Evolutionary conservation across 2,888 invertebrate genomes (phyloP).

Genomic region (Yponomeuta evonymella): DNA sequence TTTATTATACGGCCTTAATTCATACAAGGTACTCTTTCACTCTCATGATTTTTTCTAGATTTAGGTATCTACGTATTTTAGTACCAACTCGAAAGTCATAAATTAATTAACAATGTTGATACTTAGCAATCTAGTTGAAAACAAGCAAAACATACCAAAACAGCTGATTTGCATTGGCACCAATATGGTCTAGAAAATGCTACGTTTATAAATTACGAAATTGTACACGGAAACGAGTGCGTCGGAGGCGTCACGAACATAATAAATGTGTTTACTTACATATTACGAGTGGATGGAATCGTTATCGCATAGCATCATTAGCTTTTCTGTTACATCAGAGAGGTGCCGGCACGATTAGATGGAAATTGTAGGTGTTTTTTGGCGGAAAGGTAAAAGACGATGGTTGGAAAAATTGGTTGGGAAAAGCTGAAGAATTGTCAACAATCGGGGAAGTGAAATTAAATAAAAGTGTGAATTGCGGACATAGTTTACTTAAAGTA

Average conservation of each 20-base stretch:
- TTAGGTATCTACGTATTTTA: too few species aligned
- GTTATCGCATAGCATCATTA: slow-evolving; percentile 3
- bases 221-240: neutral
- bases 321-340: neutral
- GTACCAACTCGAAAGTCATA: neutral
- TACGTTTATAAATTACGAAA: neutral
- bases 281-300: slow-evolving; percentile 1
- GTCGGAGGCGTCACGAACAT: neutral
- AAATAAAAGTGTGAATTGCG: neutral
- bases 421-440: neutral
- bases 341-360: neutral
- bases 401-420: neutral
- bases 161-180: neutral
- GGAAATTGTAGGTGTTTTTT: neutral
- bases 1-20: too few species aligned
- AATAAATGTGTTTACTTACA: neutral
- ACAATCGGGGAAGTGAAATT: neutral
- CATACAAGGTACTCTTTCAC: too few species aligned
- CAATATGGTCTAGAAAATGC: neutral
- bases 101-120: neutral
- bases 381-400: neutral
- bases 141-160: neutral
- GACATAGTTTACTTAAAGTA: too few species aligned
- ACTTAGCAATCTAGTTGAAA: neutral
- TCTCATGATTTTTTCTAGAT: too few species aligned